Conservation (phyloP, 2,113 vertebrate species). For the Nestor notabilis region DNA sequence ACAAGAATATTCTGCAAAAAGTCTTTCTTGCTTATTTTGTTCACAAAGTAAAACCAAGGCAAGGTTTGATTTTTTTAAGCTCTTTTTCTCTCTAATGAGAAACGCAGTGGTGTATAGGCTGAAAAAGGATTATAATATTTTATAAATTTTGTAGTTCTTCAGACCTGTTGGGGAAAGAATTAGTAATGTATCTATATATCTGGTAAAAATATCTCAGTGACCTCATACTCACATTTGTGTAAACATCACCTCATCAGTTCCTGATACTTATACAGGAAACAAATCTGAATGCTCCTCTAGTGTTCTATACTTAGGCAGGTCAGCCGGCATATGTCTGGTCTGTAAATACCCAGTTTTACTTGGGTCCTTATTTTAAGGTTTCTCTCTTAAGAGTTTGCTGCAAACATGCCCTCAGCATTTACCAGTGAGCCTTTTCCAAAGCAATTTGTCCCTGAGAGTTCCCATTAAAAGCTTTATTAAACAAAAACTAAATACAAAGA, state of each 20-base stretch:
- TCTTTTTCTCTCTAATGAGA: conserved; percentile 16
- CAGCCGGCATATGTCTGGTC: conserved; percentile 78
- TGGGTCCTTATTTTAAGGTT: conserved; percentile 77
- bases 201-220: conserved; percentile 83
- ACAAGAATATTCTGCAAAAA: background rate
- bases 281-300: conserved; percentile 77
- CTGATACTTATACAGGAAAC: conserved; percentile 81
- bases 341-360: conserved; percentile 79
- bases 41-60: background rate
- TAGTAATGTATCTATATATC: conserved; percentile 80
- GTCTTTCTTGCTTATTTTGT: background rate
- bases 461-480: conserved; percentile 43
- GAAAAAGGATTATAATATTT: conserved; percentile 31
- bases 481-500: conserved; percentile 29
- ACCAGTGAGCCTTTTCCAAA: background rate
- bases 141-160: conserved; percentile 55
- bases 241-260: conserved; percentile 82
- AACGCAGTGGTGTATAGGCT: background rate
- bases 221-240: conserved; percentile 82
- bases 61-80: background rate
- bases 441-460: background rate
- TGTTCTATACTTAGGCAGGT: conserved; percentile 83
- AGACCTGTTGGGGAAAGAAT: conserved; percentile 75
- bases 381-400: conserved; percentile 57
- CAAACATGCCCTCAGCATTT: conserved; percentile 6